These are phyloP conservation scores for Coelopa pilipes DNA, from an alignment of 2,888 invertebrate genomes.

Conservation along the genomic window DNA sequence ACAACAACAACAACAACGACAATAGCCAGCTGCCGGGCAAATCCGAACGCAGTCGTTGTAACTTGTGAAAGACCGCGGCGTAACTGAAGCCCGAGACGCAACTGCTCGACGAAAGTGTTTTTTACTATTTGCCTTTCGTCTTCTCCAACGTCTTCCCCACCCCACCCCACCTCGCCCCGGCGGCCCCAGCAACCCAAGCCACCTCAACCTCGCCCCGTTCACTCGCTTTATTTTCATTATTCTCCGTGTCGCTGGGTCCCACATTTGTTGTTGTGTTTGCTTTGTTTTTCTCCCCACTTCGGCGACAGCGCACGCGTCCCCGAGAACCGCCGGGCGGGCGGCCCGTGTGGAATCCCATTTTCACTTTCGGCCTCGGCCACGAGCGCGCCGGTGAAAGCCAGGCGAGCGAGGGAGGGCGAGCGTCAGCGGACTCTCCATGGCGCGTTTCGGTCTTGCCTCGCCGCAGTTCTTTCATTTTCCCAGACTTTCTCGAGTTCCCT, in stretches of 20 bases:
- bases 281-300: too few species aligned
- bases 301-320: too few species aligned
- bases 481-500: neutral
- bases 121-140: constrained; percentile 5
- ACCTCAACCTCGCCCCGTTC: neutral
- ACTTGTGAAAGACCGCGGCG: constrained; percentile 62
- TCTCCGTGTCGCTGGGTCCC: constrained; percentile 24
- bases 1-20: constrained; percentile 32
- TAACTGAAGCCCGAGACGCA: constrained; percentile 51
- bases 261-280: too few species aligned
- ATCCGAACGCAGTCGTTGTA: constrained; percentile 47
- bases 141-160: too few species aligned
- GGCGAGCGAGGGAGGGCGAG: too few species aligned
- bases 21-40: constrained; percentile 21
- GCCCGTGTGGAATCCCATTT: too few species aligned
- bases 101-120: constrained; percentile 8
- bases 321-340: too few species aligned
- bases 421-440: too few species aligned
- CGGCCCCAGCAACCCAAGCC: neutral
- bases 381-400: too few species aligned
- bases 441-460: too few species aligned
- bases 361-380: too few species aligned
- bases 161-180: neutral
- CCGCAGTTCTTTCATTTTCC: too few species aligned
- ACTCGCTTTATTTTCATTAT: neutral